Conservation (phyloP, 2,888 invertebrate species). For the Lordiphosa andalusiaca region DNA sequence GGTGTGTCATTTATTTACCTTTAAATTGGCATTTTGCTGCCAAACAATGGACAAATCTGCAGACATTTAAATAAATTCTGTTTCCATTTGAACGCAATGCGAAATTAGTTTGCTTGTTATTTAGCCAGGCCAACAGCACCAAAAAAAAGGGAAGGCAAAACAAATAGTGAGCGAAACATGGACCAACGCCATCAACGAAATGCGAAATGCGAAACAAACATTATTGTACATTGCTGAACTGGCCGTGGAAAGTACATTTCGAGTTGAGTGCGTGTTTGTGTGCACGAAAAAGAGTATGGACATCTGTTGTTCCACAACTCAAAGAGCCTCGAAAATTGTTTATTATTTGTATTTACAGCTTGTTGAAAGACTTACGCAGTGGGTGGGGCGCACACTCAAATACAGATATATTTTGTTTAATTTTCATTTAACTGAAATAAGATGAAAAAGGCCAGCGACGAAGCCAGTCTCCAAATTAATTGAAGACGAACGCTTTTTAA, state of each 20-base stretch:
- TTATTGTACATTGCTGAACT: background rate
- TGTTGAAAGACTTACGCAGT: slow-evolving; percentile 32
- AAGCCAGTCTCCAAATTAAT: slow-evolving; percentile 11
- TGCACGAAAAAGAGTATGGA: too few species aligned
- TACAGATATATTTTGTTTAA: slow-evolving; percentile 11
- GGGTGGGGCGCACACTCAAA: background rate
- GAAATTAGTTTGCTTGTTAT: slow-evolving; percentile 33
- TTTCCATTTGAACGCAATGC: slow-evolving; percentile 16
- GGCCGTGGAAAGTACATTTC: slow-evolving; percentile 5
- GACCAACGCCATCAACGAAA: slow-evolving; percentile 26
- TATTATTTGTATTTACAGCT: slow-evolving; percentile 45
- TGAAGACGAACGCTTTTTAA: slow-evolving; percentile 41
- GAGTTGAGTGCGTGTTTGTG: background rate
- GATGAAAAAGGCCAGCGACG: slow-evolving; percentile 1
- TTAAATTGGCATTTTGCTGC: slow-evolving; percentile 1
- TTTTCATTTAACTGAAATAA: slow-evolving; percentile 11
- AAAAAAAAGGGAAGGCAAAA: slow-evolving; percentile 15
- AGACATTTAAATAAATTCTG: slow-evolving; percentile 46
- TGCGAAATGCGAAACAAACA: slow-evolving; percentile 7
- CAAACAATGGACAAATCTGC: slow-evolving; percentile 23
- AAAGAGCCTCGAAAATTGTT: slow-evolving; percentile 39
- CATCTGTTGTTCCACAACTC: background rate
- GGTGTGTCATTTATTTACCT: slow-evolving; percentile 1
- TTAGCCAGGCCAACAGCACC: slow-evolving; percentile 25
- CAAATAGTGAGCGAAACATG: slow-evolving; percentile 43